Evolutionary conservation across 2,113 vertebrate genomes (phyloP).

Genomic region (Callipepla californica): DNA sequence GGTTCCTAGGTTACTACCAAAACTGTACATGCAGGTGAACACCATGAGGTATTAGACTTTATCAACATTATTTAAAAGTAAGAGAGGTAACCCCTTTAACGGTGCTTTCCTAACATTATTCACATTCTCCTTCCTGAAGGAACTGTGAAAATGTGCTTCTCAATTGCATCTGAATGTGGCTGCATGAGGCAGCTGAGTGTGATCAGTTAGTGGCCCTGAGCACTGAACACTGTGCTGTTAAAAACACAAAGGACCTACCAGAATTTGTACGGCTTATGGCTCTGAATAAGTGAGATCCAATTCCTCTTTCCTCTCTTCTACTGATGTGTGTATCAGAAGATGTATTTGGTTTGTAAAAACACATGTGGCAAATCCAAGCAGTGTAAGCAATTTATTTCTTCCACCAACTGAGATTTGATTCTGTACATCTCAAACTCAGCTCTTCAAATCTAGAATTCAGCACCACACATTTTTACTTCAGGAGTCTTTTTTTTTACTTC

Average conservation of each 20-base stretch:
- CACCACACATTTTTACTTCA: neutral
- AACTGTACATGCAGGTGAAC: neutral
- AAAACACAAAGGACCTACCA: neutral
- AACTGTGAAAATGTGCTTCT: neutral
- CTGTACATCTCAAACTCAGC: neutral
- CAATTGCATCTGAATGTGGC: neutral
- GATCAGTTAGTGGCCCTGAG: neutral
- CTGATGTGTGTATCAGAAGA: neutral
- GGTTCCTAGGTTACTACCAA: neutral
- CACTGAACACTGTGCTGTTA: neutral
- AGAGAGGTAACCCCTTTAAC: neutral
- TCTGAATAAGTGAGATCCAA: neutral
- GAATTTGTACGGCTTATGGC: neutral
- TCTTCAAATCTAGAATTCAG: neutral
- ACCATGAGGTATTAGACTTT: neutral
- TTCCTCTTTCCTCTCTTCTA: neutral
- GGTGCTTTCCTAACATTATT: neutral
- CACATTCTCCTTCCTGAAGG: neutral
- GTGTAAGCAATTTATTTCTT: neutral
- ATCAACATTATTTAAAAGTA: neutral
- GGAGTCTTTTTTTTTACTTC: neutral
- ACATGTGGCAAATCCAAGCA: neutral
- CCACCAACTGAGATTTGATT: neutral
- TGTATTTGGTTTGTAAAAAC: neutral
- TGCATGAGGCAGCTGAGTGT: rapidly evolving